Evolutionary conservation across 2,113 vertebrate species (phyloP).

Genomic region (Bubo scandiacus): DNA sequence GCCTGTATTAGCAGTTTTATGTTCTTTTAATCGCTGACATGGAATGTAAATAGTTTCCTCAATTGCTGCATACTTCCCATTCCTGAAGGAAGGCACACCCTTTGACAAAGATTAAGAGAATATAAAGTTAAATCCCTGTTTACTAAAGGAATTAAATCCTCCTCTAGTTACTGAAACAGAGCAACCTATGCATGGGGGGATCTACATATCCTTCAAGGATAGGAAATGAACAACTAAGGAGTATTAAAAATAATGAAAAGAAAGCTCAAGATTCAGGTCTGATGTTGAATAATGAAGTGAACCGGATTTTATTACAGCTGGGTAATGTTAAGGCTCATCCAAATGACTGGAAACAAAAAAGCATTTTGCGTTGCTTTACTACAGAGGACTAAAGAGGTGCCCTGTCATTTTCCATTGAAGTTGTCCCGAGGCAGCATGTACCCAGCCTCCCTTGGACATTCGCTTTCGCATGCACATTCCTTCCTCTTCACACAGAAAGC

Average conservation of each 20-base stretch:
- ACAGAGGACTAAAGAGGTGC: not conserved
- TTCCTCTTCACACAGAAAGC: not conserved
- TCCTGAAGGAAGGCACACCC: constrained; percentile 54
- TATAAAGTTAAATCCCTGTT: constrained; percentile 32
- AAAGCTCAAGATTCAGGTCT: not conserved
- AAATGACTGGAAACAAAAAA: not conserved
- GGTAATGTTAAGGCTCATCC: not conserved
- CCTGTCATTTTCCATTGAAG: not conserved
- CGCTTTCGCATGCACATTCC: not conserved
- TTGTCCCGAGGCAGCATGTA: not conserved
- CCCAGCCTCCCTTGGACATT: not conserved
- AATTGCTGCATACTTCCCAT: constrained; percentile 55
- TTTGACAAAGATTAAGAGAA: constrained; percentile 42
- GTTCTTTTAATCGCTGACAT: constrained; percentile 54
- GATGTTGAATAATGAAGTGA: not conserved
- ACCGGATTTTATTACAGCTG: not conserved
- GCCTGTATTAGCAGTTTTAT: constrained; percentile 32
- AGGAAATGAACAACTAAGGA: not conserved
- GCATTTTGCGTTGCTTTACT: not conserved
- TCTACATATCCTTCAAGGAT: not conserved
- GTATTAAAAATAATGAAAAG: not conserved
- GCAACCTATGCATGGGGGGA: not conserved
- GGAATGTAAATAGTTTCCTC: constrained; percentile 67
- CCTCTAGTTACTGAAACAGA: not conserved
- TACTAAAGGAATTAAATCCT: constrained; percentile 41